These are phyloP conservation scores for Microdon myrmicae DNA, from an alignment of 2,888 invertebrate genomes.

Conservation along the genomic window DNA sequence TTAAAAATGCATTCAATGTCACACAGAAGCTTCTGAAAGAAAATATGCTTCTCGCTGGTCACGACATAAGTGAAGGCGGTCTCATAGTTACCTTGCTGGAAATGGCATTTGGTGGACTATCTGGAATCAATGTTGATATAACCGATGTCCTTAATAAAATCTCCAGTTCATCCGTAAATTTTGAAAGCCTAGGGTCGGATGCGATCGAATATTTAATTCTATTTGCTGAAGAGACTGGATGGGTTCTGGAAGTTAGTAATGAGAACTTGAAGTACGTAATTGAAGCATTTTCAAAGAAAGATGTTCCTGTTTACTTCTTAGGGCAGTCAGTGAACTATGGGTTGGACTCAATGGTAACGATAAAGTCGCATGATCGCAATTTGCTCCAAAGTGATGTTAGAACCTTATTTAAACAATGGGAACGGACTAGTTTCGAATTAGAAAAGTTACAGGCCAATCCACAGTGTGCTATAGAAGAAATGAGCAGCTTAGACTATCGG, in stretches of 20 bases:
- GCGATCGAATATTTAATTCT: conserved; percentile 75
- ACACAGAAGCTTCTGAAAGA: conserved; percentile 85
- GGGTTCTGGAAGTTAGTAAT: conserved; percentile 79
- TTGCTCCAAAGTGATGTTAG: conserved; percentile 74
- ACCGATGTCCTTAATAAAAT: conserved; percentile 65
- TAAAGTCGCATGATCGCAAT: conserved; percentile 52
- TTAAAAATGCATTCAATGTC: conserved; percentile 81
- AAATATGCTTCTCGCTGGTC: conserved; percentile 75
- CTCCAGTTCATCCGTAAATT: conserved; percentile 45
- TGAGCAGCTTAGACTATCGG: conserved; percentile 74
- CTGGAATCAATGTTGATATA: conserved; percentile 78
- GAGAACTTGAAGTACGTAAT: conserved; percentile 71
- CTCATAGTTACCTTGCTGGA: conserved; percentile 89
- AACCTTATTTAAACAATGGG: conserved; percentile 86
- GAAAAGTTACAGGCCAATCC: conserved; percentile 87
- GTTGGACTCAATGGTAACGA: conserved; percentile 66
- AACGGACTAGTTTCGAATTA: conserved; percentile 91
- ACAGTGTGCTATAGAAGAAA: conserved; percentile 83
- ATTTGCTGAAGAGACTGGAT: conserved; percentile 88
- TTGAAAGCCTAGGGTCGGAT: conserved; percentile 57
- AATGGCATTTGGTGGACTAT: conserved; percentile 95
- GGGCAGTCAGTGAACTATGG: conserved; percentile 77
- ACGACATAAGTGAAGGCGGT: conserved; percentile 98
- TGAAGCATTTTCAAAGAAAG: conserved; percentile 70
- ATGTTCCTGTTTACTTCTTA: conserved; percentile 75